A percentile compares a stretch with the other conserved stretches of the same genome.
These are phyloP conservation scores for Caenorhabditis japonica DNA, from an alignment of 2,888 invertebrate genomes.

Conservation along the genomic window DNA sequence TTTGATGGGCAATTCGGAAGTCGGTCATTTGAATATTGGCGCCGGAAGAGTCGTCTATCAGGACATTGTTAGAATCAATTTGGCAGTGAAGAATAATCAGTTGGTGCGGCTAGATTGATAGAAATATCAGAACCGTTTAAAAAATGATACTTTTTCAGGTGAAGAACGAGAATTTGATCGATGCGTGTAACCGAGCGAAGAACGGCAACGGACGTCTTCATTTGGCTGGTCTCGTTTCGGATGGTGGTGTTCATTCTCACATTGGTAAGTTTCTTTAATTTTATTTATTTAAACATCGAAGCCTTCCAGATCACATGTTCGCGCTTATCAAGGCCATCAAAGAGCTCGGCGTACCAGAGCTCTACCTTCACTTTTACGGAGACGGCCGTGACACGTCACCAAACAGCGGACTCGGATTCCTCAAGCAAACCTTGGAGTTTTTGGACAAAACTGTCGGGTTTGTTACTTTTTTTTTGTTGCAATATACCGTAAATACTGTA, in stretches of 20 bases:
- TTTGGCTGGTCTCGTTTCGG: constrained; percentile 78
- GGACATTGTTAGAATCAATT: constrained; percentile 79
- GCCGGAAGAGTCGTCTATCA: constrained; percentile 79
- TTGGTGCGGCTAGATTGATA: constrained; percentile 37
- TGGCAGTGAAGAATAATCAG: constrained; percentile 74
- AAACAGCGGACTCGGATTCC: constrained; percentile 77
- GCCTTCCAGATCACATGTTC: constrained; percentile 77
- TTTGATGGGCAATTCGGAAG: constrained; percentile 80
- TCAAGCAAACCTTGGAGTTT: constrained; percentile 75
- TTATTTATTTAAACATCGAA: background rate
- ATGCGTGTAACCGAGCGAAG: constrained; percentile 78
- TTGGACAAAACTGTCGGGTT: constrained; percentile 55
- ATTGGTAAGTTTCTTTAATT: constrained; percentile 70
- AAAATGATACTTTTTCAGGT: constrained; percentile 67
- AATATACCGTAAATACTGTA: too few relatives aligned
- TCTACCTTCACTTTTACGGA: constrained; percentile 79
- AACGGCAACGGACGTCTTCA: constrained; percentile 78
- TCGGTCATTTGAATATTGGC: constrained; percentile 79
- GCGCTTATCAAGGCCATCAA: constrained; percentile 78
- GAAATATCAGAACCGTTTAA: constrained; percentile 1
- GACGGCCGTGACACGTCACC: constrained; percentile 78
- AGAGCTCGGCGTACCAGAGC: constrained; percentile 77
- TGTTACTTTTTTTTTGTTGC: background rate
- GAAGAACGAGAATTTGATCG: constrained; percentile 77
- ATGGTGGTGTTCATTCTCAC: constrained; percentile 79